Base-by-base conservation (phyloP, 2,888 invertebrate genomes). In the Glyphotaelius pellucidus region DNA sequence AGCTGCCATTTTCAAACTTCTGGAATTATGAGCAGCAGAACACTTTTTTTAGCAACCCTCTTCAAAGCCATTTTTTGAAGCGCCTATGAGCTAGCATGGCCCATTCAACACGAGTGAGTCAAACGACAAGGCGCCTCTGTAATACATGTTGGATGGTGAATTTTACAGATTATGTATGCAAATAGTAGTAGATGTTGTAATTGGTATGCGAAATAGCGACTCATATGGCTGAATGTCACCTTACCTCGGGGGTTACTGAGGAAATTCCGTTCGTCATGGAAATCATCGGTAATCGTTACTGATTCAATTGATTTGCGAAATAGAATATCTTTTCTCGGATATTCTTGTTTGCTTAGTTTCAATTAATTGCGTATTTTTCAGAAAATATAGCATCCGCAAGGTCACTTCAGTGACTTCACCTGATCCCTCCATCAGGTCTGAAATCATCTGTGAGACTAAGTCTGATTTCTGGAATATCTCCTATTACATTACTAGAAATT, bases 151-250 rank as follows among this genome's bases (percentile, higher is more conserved):
- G 25, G 35, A 83, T 83, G 67, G 67, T 15, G 32, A 83, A 35
- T 83, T 83, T 83, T 83, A 83, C 83, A 83, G 83, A 83, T 83
- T 35, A 32, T 35, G 35, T 83, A 83, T 83, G 83, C 83, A 83
- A 83, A 83, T 83, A 83, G 32, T 83, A 32, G 81, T 83, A 83
- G 32, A 83, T 83, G 81, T 83, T 15, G 81, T 83, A 32, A 83
- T 30, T 35, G 32, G 31, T 83, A 83, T 83, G 81, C 81, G 81
- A 83, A 83, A 38, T 35, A 32, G 83, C 32, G 35, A 25, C 9
- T 35, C 32, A 15, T 19, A 32, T 35, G 35, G 32, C 15, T 35
- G 35, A 32, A 38, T 83, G 31, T 35, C 32, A 38, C 25, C n/a
- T 83, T 83, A 38, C 83, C 35, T 32, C 83, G 25, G 31, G 67